Evolutionary conservation across 2,888 invertebrate genomes (phyloP), one percentile per base, ranked within the genome.

Genomic region (Notodromas monacha): DNA sequence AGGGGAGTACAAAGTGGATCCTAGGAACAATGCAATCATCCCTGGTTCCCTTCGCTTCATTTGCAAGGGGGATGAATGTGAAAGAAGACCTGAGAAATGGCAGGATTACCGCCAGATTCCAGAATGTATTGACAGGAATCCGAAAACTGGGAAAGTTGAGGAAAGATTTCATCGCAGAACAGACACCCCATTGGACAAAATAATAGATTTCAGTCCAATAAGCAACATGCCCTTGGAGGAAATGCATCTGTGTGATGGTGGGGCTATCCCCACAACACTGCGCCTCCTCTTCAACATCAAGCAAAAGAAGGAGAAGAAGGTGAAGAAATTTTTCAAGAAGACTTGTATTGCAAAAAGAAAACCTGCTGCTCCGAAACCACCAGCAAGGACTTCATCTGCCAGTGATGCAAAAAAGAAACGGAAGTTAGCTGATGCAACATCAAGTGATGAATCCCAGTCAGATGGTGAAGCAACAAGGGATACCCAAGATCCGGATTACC

Each of bases 1-100:
- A 21, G 21, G 21, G 21, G 21, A 21, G 21, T 21, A 21, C 21
- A 21, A 21, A 21, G 21, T 21, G 21, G 21, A 21, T 21, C 21
- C 21, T 21, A 21, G 21, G 21, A 21, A 21, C 21, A 21, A 21
- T 21, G 21, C 21, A 21, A 21, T 21, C 21, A 21, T 21, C 21
- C 21, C 21, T 21, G 21, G 21, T 21, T 21, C 21, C 21, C 21
- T 21, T 21, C 21, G 21, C 21, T 21, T 21, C 21, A 21, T 21
- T 21, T 21, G 21, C 21, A 21, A 21, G 21, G 21, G 21, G 21
- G 21, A 21, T 21, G 21, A 21, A 21, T 21, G 21, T 21, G 21
- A 21, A 21, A 21, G 21, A 21, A 21, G 21, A 21, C 21, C 21
- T 21, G 21, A 21, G 21, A 21, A 21, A 21, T 21, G 21, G 21